Conservation (phyloP, 2,888 invertebrate species). For the Zygogramma bicolorata region DNA sequence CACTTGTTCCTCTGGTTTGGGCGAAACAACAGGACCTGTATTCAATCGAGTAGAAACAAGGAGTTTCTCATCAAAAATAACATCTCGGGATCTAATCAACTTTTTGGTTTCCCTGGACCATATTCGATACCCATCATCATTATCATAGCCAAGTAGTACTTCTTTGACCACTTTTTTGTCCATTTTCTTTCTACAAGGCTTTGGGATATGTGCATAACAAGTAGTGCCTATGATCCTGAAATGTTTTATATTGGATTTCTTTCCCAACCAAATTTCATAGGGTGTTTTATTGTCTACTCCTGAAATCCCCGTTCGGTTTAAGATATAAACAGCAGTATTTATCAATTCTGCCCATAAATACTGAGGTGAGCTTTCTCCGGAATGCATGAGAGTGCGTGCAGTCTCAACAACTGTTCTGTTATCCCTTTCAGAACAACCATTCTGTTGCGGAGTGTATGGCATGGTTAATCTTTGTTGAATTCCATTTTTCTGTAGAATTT, state of each 20-base stretch:
- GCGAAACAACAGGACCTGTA: too few species aligned
- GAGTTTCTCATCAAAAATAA: too few species aligned
- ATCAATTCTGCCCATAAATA: not conserved
- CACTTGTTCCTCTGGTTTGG: too few species aligned
- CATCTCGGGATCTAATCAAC: not conserved
- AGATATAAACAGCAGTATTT: not conserved
- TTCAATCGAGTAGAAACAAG: too few species aligned
- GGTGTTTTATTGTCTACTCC: not conserved
- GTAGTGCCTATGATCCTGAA: not conserved
- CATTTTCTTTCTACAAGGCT: not conserved
- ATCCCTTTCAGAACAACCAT: not conserved
- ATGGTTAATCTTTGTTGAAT: too few species aligned
- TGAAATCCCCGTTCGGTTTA: not conserved
- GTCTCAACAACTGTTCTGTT: not conserved
- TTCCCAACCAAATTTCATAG: not conserved
- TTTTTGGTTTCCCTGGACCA: not conserved
- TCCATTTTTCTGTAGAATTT: too few species aligned
- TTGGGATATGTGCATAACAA: not conserved
- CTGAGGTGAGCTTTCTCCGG: not conserved
- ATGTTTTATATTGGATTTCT: not conserved
- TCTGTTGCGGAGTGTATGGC: too few species aligned
- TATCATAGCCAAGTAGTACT: not conserved
- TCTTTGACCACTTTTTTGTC: not conserved
- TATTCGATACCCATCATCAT: not conserved
- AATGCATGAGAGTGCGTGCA: not conserved